Conservation (phyloP, 2,888 invertebrate genomes). For the Hemaris fuciformis region DNA sequence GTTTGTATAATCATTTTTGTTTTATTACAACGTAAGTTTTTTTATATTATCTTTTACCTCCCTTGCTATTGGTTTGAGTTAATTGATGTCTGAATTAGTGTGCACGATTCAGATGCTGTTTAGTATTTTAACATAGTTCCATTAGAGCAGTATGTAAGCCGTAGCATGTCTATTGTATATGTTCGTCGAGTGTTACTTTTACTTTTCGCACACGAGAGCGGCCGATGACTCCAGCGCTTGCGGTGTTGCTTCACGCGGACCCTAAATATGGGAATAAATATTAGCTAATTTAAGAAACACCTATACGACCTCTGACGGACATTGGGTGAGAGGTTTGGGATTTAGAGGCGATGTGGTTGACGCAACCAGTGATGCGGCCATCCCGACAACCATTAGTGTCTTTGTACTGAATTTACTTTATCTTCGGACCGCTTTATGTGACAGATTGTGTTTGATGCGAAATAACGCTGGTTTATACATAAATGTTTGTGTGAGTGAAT, state of each 20-base stretch:
- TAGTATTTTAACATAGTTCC: not conserved
- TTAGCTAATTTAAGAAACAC: not conserved
- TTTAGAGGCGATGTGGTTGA: not conserved
- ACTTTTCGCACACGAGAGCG: constrained; percentile 31
- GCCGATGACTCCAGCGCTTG: constrained; percentile 30
- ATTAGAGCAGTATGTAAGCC: not conserved
- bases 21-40: too few relatives aligned
- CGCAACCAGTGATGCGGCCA: too few relatives aligned
- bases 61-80: too few relatives aligned
- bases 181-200: constrained; percentile 27
- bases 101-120: not conserved
- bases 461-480: too few relatives aligned
- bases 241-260: constrained; percentile 19
- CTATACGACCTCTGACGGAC: not conserved
- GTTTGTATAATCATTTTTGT: too few relatives aligned
- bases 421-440: too few relatives aligned
- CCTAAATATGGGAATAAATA: constrained; percentile 8
- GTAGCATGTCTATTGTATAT: constrained; percentile 13
- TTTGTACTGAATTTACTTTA: too few relatives aligned
- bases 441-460: too few relatives aligned
- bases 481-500: too few relatives aligned
- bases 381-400: too few relatives aligned
- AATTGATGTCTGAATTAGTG: not conserved
- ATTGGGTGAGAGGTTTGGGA: not conserved
- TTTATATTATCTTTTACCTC: too few relatives aligned